Evolutionary conservation across 2,113 vertebrate species (phyloP).

Genomic region (Cyphomyrus discorhynchus): DNA sequence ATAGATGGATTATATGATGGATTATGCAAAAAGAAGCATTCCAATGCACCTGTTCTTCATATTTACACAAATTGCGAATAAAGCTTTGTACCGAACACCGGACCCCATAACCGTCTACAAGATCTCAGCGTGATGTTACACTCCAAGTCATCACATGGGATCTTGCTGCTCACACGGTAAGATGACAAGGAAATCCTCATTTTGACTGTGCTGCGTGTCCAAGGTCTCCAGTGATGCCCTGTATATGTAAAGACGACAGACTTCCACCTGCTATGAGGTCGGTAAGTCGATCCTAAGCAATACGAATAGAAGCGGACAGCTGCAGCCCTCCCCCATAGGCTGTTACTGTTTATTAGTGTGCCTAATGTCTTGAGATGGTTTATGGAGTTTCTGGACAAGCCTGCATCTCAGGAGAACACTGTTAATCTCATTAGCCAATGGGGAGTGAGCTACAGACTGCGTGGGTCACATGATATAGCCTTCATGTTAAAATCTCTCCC

Average conservation of each 20-base stretch:
- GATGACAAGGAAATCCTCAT: not conserved
- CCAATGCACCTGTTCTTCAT: not conserved
- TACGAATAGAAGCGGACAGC: not conserved
- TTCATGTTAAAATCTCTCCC: not conserved
- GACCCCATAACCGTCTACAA: not conserved
- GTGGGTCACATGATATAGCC: not conserved
- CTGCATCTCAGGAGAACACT: not conserved
- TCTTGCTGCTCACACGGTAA: not conserved
- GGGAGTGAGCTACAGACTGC: not conserved
- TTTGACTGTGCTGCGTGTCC: not conserved
- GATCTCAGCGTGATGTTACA: not conserved
- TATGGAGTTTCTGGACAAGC: not conserved
- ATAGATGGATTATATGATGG: not conserved
- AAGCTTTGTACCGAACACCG: not conserved
- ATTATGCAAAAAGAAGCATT: not conserved
- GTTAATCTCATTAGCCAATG: not conserved
- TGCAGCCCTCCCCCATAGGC: not conserved
- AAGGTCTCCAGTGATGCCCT: not conserved
- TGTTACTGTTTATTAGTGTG: not conserved
- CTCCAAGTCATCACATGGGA: not conserved
- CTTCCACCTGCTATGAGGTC: not conserved
- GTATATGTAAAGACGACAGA: not conserved
- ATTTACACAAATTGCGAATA: not conserved
- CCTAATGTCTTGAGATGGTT: not conserved
- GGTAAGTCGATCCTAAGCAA: not conserved